A percentile compares a stretch with the other conserved stretches of the same genome.
phyloP scores from a whole-genome alignment of 2,113 vertebrate species.

The Hemiprocne comata region DNA sequence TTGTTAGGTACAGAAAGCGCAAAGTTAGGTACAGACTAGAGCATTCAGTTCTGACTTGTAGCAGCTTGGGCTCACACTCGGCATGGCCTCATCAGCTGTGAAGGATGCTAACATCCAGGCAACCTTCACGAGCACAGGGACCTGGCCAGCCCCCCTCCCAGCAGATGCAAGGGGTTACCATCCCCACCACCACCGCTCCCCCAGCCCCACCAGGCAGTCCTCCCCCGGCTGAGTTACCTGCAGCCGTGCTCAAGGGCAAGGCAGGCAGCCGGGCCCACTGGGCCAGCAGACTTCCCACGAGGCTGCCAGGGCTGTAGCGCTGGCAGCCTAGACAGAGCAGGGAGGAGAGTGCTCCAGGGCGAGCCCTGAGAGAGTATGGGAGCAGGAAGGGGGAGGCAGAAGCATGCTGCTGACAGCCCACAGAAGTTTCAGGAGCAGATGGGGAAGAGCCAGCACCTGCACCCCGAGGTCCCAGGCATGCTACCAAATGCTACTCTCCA shows the following conservation, averaged over 20 bases:
- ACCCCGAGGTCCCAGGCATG: fast-evolving
- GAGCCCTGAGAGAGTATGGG: neutral
- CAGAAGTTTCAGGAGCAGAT: neutral
- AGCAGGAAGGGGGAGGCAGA: neutral
- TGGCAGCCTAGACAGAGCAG: neutral
- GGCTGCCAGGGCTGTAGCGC: neutral
- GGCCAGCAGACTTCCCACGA: neutral
- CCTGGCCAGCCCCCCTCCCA: neutral
- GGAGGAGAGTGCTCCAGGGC: fast-evolving
- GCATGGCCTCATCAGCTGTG: neutral
- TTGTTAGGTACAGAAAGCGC: neutral
- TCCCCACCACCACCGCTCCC: fast-evolving
- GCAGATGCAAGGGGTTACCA: neutral
- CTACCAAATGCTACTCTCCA: fast-evolving
- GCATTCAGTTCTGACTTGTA: neutral
- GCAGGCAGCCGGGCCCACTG: neutral
- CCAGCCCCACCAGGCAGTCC: neutral
- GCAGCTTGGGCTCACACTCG: fast-evolving
- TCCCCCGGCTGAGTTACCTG: too few species aligned
- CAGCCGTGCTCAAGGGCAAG: slow-evolving; percentile 61
- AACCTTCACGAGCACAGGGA: fast-evolving
- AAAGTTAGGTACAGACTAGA: fast-evolving
- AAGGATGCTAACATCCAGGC: fast-evolving
- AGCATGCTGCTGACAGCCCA: neutral
- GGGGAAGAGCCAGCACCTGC: neutral